These are phyloP conservation scores for Carettochelys insculpta DNA, from an alignment of 2,113 vertebrate species.

Conservation along the genomic window DNA sequence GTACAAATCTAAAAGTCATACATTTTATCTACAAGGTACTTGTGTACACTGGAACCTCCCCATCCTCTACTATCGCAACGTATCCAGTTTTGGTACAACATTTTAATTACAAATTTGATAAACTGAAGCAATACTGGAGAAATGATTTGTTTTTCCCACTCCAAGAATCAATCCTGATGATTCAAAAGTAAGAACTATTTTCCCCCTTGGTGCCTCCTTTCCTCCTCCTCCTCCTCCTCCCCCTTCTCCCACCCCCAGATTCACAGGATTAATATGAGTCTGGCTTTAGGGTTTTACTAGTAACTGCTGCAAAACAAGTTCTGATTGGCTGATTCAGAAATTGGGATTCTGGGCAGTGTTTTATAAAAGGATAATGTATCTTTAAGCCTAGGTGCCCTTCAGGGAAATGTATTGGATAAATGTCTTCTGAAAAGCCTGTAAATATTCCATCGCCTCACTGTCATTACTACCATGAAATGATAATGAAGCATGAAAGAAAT, in stretches of 20 bases:
- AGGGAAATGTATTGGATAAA: conserved; percentile 89
- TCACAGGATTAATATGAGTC: conserved; percentile 53
- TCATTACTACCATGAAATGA: conserved; percentile 91
- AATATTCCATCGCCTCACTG: conserved; percentile 91
- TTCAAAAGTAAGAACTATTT: not conserved
- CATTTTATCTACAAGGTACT: not conserved
- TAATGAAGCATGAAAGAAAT: conserved; percentile 93
- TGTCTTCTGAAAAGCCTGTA: conserved; percentile 89
- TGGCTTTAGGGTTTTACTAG: conserved; percentile 56
- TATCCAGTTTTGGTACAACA: not conserved
- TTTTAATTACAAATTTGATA: conserved; percentile 35
- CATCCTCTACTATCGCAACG: not conserved
- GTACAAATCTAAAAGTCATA: not conserved
- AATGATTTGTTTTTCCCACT: conserved; percentile 40
- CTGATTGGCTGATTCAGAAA: conserved; percentile 79
- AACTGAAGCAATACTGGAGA: conserved; percentile 8
- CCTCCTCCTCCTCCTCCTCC: too few species aligned
- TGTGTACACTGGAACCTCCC: not conserved
- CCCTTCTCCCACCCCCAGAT: not conserved
- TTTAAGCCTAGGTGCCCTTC: conserved; percentile 92
- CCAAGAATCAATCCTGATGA: conserved; percentile 21
- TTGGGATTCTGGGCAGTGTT: conserved; percentile 80
- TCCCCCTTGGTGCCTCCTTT: not conserved
- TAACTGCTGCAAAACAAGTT: conserved; percentile 63
- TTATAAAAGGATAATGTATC: conserved; percentile 85